A percentile compares a stretch with the other conserved stretches of the same genome.
Evolutionary conservation across 2,888 invertebrate genomes (phyloP).

Genomic region (Hedychridium roseum): DNA sequence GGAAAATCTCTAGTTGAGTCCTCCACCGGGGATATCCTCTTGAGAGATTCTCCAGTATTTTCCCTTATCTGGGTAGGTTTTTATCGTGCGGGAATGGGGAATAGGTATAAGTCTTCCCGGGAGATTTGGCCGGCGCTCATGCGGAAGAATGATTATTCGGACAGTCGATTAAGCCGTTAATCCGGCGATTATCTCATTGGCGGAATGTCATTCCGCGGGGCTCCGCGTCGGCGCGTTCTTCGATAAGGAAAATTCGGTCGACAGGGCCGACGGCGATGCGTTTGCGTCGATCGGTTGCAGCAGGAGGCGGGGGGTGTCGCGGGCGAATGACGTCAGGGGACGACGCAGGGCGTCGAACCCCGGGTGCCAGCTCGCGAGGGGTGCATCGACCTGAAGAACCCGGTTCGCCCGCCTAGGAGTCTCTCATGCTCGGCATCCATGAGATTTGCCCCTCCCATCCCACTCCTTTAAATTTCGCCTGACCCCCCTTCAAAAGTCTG

Average conservation of each 20-base stretch:
- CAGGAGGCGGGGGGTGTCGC: constrained; percentile 1
- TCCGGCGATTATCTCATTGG: too few relatives aligned
- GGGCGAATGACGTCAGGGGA: constrained; percentile 57
- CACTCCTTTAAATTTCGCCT: neutral
- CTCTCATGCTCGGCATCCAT: constrained; percentile 37
- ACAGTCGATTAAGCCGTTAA: too few relatives aligned
- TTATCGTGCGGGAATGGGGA: neutral
- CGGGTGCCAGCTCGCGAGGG: constrained; percentile 39
- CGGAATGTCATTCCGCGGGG: too few relatives aligned
- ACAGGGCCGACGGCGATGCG: constrained; percentile 17
- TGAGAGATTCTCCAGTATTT: too few relatives aligned
- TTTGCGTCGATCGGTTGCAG: constrained; percentile 20
- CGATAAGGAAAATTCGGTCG: constrained; percentile 27
- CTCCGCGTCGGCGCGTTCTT: neutral
- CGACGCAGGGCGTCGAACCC: constrained; percentile 56
- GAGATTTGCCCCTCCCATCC: neutral
- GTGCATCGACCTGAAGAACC: constrained; percentile 60
- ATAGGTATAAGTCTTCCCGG: neutral
- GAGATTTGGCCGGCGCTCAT: neutral
- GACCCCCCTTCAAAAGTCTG: neutral
- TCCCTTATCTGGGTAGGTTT: too few relatives aligned
- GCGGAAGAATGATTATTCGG: too few relatives aligned
- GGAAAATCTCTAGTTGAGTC: too few relatives aligned
- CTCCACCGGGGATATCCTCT: too few relatives aligned
- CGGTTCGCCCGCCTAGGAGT: constrained; percentile 50